Conservation (phyloP, 2,797 vertebrate species). For the Falco berigora region DNA sequence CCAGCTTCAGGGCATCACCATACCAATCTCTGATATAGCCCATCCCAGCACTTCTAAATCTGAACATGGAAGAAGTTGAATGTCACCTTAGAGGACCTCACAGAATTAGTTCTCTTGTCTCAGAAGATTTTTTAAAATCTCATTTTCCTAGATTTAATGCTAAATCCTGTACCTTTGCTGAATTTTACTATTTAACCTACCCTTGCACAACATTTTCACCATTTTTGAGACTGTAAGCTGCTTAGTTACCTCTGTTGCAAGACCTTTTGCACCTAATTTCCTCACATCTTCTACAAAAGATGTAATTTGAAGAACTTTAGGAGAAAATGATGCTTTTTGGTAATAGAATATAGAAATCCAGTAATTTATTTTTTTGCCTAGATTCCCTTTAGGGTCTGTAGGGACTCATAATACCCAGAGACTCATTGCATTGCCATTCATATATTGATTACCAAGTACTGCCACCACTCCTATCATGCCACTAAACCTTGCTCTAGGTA, state of each 20-base stretch:
- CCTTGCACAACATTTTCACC: neutral
- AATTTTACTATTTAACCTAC: neutral
- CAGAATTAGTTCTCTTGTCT: neutral
- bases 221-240: neutral
- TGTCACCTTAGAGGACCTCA: neutral
- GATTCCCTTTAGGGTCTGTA: neutral
- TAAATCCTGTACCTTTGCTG: neutral
- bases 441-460: neutral
- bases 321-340: neutral
- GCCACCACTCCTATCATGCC: neutral
- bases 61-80: neutral
- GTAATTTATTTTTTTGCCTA: neutral
- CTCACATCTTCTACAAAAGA: neutral
- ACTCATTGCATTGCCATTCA: neutral
- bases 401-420: neutral
- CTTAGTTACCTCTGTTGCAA: neutral
- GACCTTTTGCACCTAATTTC: neutral
- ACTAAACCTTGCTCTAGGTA: neutral
- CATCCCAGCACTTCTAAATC: neutral
- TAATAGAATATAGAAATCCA: neutral
- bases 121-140: neutral
- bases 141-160: neutral
- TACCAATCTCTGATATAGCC: neutral
- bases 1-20: neutral
- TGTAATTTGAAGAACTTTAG: neutral